A percentile compares a stretch with the other conserved stretches of the same genome.
Conservation (phyloP, 1,140 invertebrate species). For the Ooceraea biroi region DNA sequence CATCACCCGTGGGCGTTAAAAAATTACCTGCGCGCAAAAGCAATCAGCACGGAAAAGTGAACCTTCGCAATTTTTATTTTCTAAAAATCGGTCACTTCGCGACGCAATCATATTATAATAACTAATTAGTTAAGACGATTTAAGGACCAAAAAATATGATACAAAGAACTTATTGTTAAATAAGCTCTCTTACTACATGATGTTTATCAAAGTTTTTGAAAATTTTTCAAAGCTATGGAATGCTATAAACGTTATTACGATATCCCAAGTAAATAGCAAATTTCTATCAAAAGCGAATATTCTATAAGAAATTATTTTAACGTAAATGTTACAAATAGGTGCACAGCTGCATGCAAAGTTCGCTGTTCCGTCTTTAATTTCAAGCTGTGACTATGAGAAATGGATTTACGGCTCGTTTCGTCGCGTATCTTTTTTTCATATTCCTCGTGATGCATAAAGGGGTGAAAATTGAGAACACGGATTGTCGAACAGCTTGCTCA, state of each 20-base stretch:
- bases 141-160: no score
- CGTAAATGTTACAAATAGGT: background rate
- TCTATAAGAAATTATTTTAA: background rate
- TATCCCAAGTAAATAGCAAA: background rate
- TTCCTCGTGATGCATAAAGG: background rate
- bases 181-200: no score
- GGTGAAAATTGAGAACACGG: slow-evolving; percentile 25
- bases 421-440: slow-evolving; percentile 28
- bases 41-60: slow-evolving; percentile 38
- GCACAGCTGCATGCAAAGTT: background rate
- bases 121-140: no score
- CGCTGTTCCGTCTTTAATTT: slow-evolving; percentile 78
- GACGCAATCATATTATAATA: no score
- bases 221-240: no score
- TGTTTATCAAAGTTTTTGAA: no score
- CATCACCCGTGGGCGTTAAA: slow-evolving; percentile 14
- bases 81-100: slow-evolving; percentile 40
- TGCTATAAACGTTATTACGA: background rate
- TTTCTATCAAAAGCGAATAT: slow-evolving; percentile 1
- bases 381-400: slow-evolving; percentile 70
- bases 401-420: slow-evolving; percentile 74
- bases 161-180: no score
- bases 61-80: slow-evolving; percentile 28
- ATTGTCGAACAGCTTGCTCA: slow-evolving; percentile 24
- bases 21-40: slow-evolving; percentile 37